Conservation (phyloP, 2,888 invertebrate genomes). For the Eristalinus aeneus region DNA sequence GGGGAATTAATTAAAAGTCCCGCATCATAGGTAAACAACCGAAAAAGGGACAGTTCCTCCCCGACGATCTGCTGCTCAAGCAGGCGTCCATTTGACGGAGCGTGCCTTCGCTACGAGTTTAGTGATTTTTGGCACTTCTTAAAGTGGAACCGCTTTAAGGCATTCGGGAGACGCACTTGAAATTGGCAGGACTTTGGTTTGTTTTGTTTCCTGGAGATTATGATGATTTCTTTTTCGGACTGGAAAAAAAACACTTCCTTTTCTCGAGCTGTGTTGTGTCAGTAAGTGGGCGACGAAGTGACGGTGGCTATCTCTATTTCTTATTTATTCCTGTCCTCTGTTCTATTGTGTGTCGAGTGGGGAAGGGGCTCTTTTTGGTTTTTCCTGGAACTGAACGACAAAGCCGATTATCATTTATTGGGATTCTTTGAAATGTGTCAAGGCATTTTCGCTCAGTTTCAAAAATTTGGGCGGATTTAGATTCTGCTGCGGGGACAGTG, state of each 20-base stretch:
- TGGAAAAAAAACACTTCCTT: not conserved
- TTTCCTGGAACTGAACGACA: not conserved
- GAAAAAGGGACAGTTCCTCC: not conserved
- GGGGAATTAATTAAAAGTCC: not conserved
- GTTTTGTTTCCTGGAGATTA: not conserved
- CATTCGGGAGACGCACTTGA: not conserved
- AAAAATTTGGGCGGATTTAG: not conserved
- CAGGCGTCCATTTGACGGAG: not conserved
- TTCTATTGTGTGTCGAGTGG: not conserved
- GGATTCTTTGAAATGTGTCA: not conserved
- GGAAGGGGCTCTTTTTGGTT: too few species aligned
- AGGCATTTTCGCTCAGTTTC: not conserved
- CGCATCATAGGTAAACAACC: not conserved
- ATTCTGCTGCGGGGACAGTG: not conserved
- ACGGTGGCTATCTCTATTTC: not conserved
- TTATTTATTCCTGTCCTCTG: not conserved
- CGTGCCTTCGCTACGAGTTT: not conserved
- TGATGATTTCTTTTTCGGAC: not conserved
- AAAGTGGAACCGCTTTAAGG: not conserved
- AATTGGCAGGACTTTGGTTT: not conserved
- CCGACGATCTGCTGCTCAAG: not conserved
- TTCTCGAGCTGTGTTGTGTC: not conserved
- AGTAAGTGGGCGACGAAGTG: not conserved
- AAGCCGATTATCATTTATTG: not conserved
- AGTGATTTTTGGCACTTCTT: not conserved